These are phyloP conservation scores for Ranitomeya imitator DNA, from an alignment of 2,113 vertebrate species.

Conservation along the genomic window DNA sequence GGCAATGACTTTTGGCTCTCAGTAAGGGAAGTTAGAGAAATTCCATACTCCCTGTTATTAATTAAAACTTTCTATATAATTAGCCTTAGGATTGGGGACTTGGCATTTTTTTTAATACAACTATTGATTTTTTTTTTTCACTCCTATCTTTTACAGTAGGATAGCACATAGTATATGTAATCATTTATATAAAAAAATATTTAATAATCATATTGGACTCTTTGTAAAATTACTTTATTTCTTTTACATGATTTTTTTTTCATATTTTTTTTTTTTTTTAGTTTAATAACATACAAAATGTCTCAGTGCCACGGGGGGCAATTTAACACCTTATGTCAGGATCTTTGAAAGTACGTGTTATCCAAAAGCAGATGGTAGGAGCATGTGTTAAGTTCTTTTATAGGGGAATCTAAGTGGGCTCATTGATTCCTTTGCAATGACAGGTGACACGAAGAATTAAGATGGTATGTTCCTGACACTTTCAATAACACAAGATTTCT, in stretches of 20 bases:
- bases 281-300: background rate
- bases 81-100: background rate
- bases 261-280: background rate
- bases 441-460: slow-evolving; percentile 37
- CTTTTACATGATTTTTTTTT: background rate
- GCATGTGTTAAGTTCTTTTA: slow-evolving; percentile 43
- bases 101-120: background rate
- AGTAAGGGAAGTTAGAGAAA: background rate
- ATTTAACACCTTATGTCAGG: slow-evolving; percentile 14
- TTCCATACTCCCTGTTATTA: background rate
- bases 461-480: slow-evolving; percentile 40
- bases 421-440: slow-evolving; percentile 23
- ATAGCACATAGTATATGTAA: too few relatives aligned
- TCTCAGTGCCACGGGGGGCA: background rate
- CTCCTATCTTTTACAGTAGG: background rate
- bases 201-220: too few relatives aligned
- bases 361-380: slow-evolving; percentile 33
- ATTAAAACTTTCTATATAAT: background rate
- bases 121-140: background rate
- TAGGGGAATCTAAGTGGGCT: background rate
- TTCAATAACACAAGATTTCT: slow-evolving; percentile 36
- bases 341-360: background rate
- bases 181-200: too few relatives aligned
- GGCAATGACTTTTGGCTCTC: background rate
- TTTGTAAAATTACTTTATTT: background rate